Evolutionary conservation across 2,888 invertebrate species (phyloP).

Genomic region (Autographa gamma): DNA sequence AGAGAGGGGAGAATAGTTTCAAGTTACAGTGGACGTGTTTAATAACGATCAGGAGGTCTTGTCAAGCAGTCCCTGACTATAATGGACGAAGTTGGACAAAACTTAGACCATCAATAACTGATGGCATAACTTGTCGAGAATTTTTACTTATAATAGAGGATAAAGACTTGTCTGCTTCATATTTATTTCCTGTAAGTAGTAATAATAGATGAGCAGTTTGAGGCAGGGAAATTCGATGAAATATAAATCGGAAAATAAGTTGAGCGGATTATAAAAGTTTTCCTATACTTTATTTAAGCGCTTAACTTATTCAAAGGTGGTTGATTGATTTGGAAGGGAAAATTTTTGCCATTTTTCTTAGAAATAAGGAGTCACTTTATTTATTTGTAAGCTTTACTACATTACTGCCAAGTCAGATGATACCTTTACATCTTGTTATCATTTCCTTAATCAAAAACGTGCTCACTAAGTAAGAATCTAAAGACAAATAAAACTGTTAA

Average conservation of each 20-base stretch:
- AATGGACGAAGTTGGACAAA: slow-evolving; percentile 79
- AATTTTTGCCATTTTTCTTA: not conserved
- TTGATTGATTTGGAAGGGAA: not conserved
- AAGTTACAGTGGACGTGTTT: slow-evolving; percentile 68
- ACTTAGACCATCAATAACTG: slow-evolving; percentile 82
- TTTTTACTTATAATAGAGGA: slow-evolving; percentile 52
- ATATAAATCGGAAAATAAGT: slow-evolving; percentile 8
- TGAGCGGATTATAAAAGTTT: slow-evolving; percentile 1
- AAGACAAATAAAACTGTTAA: not conserved
- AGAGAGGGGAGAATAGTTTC: slow-evolving; percentile 55
- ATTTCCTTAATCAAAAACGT: too few species aligned
- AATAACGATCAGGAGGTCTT: slow-evolving; percentile 77
- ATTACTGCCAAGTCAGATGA: too few species aligned
- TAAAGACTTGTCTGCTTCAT: slow-evolving; percentile 40
- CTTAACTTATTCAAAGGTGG: not conserved
- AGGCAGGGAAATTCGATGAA: slow-evolving; percentile 8
- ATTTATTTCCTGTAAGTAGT: slow-evolving; percentile 41
- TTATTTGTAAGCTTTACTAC: too few species aligned
- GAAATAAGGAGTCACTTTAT: too few species aligned
- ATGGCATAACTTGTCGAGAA: slow-evolving; percentile 64
- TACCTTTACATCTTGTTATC: too few species aligned
- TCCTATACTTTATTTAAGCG: not conserved
- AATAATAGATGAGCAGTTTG: slow-evolving; percentile 36
- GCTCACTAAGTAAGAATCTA: not conserved
- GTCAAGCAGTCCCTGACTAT: slow-evolving; percentile 71